A percentile compares a stretch with the other conserved stretches of the same genome.
Evolutionary conservation across 2,888 invertebrate species (phyloP).

Genomic region (Synergus japonicus): DNA sequence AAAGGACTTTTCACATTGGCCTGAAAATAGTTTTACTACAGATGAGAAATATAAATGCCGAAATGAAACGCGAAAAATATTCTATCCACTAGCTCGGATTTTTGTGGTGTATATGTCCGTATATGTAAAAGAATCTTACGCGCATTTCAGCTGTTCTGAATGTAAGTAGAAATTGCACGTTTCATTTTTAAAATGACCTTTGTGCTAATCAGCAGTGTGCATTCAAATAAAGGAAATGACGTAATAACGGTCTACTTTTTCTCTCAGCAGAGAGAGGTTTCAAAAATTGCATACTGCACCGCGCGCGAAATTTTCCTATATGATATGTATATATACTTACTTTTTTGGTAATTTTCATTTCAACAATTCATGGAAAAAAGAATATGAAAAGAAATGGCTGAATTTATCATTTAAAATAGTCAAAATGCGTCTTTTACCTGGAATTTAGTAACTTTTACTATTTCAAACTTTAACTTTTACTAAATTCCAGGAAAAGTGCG

Average conservation of each 20-base stretch:
- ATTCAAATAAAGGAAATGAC: conserved; percentile 6
- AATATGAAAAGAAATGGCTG: too few species aligned
- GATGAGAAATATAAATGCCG: conserved; percentile 23
- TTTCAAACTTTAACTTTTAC: too few species aligned
- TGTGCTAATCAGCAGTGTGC: background rate
- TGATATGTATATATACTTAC: background rate
- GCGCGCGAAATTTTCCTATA: background rate
- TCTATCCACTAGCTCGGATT: background rate
- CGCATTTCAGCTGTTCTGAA: background rate
- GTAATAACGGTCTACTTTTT: background rate
- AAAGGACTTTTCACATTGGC: conserved; percentile 17
- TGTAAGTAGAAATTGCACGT: conserved; percentile 1
- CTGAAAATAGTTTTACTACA: conserved; percentile 21
- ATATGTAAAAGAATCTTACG: background rate
- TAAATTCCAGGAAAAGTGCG: too few species aligned
- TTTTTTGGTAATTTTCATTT: background rate
- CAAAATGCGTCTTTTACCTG: too few species aligned
- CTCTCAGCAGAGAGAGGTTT: background rate
- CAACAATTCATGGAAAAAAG: background rate
- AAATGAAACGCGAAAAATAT: conserved; percentile 20
- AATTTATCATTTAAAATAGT: too few species aligned
- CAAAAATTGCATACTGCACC: background rate
- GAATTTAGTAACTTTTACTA: too few species aligned
- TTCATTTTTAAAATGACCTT: conserved; percentile 9
- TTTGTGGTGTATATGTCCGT: background rate